phyloP scores from a whole-genome alignment of 2,888 invertebrate genomes.

The Octodonta nipae region DNA sequence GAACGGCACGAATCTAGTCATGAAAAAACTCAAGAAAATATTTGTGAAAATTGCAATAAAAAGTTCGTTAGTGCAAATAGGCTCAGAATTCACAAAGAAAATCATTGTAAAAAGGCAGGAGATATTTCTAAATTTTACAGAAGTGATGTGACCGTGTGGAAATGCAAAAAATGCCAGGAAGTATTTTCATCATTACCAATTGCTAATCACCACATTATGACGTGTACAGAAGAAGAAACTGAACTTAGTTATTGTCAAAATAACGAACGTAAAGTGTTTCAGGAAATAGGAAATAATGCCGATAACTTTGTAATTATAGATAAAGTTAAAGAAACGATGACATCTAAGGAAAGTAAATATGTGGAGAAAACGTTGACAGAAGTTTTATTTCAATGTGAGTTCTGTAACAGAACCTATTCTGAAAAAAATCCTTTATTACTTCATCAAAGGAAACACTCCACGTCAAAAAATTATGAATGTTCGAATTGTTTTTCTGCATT shows the following conservation, averaged over 20 bases:
- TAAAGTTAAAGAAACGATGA: constrained; percentile 6
- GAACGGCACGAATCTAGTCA: constrained; percentile 33
- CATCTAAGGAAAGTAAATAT: constrained; percentile 12
- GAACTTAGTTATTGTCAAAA: constrained; percentile 6
- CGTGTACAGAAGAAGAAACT: constrained; percentile 17
- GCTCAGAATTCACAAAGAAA: constrained; percentile 34
- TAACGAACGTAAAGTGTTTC: constrained; percentile 3
- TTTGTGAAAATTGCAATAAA: constrained; percentile 35
- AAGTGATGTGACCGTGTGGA: constrained; percentile 35
- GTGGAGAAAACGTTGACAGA: constrained; percentile 33
- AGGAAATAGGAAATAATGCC: neutral
- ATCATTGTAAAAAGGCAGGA: constrained; percentile 35
- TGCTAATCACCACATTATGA: constrained; percentile 25
- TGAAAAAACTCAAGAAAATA: constrained; percentile 29
- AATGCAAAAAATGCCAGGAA: constrained; percentile 33
- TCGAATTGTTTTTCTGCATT: constrained; percentile 33
- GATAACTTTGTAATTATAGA: neutral
- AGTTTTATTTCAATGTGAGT: constrained; percentile 45
- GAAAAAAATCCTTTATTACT: constrained; percentile 37
- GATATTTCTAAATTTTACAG: constrained; percentile 35
- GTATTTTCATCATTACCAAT: constrained; percentile 30
- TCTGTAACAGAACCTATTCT: constrained; percentile 45
- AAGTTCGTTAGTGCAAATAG: constrained; percentile 35
- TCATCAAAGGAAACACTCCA: constrained; percentile 36
- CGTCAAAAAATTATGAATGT: constrained; percentile 37